Percentiles rank a stretch among this genome's conserved stretches.
phyloP scores from a whole-genome alignment of 2,797 vertebrate species.

The Hyperoplus immaculatus region DNA sequence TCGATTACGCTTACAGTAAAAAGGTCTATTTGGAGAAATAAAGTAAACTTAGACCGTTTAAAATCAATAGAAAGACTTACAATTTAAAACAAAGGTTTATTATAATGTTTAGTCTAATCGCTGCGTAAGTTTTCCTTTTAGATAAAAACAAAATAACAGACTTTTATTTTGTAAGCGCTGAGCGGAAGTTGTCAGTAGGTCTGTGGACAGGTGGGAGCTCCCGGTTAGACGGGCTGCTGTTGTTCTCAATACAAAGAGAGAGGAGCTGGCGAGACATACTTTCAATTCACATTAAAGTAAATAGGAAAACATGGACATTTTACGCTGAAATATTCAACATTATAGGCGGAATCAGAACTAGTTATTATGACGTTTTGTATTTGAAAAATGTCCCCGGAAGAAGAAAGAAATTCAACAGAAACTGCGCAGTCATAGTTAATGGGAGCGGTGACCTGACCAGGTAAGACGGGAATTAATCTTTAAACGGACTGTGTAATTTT shows the following conservation, averaged over 20 bases:
- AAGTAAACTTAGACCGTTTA: too few species aligned
- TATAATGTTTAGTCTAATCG: too few species aligned
- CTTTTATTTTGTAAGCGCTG: slow-evolving; percentile 40
- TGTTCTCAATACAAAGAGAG: slow-evolving; percentile 53
- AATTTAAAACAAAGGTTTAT: too few species aligned
- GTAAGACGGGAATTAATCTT: slow-evolving; percentile 34
- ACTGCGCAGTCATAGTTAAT: slow-evolving; percentile 73
- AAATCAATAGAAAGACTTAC: too few species aligned
- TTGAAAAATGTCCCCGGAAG: slow-evolving; percentile 33
- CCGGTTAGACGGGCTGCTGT: slow-evolving; percentile 61
- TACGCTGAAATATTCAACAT: accelerated
- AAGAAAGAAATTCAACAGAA: slow-evolving; percentile 22
- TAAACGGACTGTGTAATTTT: neutral
- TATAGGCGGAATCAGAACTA: neutral
- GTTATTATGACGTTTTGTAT: accelerated
- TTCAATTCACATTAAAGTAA: accelerated
- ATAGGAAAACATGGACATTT: neutral
- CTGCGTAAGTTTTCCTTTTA: neutral
- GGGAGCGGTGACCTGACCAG: slow-evolving; percentile 79
- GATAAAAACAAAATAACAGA: too few species aligned
- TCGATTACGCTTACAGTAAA: too few species aligned
- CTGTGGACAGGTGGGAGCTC: slow-evolving; percentile 71
- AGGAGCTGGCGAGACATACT: slow-evolving; percentile 6
- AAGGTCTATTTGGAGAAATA: too few species aligned
- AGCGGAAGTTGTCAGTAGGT: slow-evolving; percentile 4